Evolutionary conservation across 2,113 vertebrate genomes (phyloP).

Genomic region (Neotoma lepida): DNA sequence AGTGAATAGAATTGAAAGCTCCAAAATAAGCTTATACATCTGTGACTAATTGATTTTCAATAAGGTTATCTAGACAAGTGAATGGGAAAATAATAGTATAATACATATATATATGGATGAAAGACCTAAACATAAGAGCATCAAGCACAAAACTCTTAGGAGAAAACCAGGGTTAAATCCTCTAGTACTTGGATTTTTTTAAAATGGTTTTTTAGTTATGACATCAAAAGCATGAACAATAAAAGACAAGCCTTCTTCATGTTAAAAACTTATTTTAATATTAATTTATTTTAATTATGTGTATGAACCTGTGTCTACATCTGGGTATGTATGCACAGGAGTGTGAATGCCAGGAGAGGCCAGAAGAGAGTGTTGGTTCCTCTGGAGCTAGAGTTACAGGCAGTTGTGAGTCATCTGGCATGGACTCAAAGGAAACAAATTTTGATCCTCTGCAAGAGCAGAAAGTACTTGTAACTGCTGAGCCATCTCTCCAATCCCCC

Average conservation of each 20-base stretch:
- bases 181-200: neutral
- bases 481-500: neutral
- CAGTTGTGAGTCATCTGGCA: neutral
- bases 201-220: neutral
- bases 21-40: neutral
- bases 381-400: neutral
- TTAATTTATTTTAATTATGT: neutral
- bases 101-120: neutral
- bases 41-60: conserved; percentile 28
- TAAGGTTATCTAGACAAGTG: neutral
- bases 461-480: neutral
- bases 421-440: neutral
- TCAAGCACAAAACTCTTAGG: neutral
- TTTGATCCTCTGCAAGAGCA: neutral
- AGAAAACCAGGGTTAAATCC: neutral
- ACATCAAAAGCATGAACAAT: neutral
- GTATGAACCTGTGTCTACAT: neutral
- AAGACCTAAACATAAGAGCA: neutral
- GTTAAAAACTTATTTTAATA: neutral
- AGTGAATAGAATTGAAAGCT: neutral
- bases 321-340: neutral
- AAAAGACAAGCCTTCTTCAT: neutral
- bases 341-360: neutral
- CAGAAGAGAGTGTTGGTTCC: neutral
- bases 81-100: neutral